These are phyloP conservation scores for Mormoops blainvillei DNA, from an alignment of 2,113 vertebrate genomes.

Conservation along the genomic window DNA sequence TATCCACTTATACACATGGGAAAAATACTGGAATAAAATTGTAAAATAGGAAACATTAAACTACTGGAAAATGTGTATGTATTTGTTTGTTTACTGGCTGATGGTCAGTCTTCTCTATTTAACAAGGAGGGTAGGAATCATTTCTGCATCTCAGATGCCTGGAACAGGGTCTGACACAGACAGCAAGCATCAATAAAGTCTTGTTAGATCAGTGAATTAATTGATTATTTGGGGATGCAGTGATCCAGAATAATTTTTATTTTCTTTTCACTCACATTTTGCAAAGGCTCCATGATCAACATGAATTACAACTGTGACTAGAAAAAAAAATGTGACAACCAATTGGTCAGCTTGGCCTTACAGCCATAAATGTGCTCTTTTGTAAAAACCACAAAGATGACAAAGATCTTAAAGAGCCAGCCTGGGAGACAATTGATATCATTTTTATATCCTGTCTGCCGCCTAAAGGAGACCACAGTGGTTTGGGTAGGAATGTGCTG, in stretches of 20 bases:
- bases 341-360: neutral
- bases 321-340: neutral
- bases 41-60: neutral
- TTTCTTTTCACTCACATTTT: neutral
- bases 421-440: neutral
- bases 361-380: neutral
- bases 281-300: neutral
- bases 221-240: neutral
- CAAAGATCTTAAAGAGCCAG: neutral
- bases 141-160: neutral
- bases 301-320: neutral
- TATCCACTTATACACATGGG: neutral
- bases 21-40: neutral
- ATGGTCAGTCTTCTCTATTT: neutral
- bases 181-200: neutral
- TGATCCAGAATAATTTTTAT: neutral
- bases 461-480: neutral
- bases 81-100: neutral
- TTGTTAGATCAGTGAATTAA: neutral
- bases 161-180: neutral
- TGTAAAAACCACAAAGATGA: neutral
- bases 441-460: neutral
- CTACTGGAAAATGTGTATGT: neutral
- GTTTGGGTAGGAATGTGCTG: fast-evolving
- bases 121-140: neutral